Base-by-base conservation (phyloP, 2,888 invertebrate genomes). In the Biston stratarius region DNA sequence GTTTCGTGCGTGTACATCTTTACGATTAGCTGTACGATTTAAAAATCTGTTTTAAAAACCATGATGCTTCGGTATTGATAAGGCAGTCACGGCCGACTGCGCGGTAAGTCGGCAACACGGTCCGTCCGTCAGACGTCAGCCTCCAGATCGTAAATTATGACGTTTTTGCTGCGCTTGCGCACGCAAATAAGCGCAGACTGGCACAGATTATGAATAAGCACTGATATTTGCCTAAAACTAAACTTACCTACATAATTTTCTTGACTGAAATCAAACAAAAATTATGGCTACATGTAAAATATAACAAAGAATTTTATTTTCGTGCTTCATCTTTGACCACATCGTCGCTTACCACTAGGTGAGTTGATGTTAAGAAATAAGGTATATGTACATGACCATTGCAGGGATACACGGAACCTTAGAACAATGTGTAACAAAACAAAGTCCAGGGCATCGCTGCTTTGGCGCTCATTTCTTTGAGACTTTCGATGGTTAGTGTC, bases 111-210 rank as follows among this genome's bases (percentile, higher is more conserved):
- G 1, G 24, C 38, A 38, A 38, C 38, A 38, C 38, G 38, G 38
- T 38, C 80, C 81, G 89, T 89, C 89, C 80, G 79, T 88, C 89
- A 87, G 69, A 81, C 84, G 83, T 88, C 89, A 83, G 70, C 60
- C 74, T 59, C 45, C 63, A 44, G 75, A 72, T 83, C 84, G 85
- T 88, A 85, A 86, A 88, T 88, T 83, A 87, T 82, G 79, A 84
- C 74, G 86, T 83, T 88, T 89, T 89, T 90, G 84, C 74, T 64
- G 74, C 73, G 71, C 73, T 71, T 69, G 86, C 86, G 86, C 90
- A 90, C 89, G 89, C 89, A 83, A 86, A 87, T 90, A 82, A 77
- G 72, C 53, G 36, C 80, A 76, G 65, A 42, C 42, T 69, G 36
- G 48, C 45, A 45, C 8, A 62, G 42, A 40, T 7, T 36, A 48